These are phyloP conservation scores for Rhingia rostrata DNA, from an alignment of 2,888 invertebrate genomes.

Conservation along the genomic window DNA sequence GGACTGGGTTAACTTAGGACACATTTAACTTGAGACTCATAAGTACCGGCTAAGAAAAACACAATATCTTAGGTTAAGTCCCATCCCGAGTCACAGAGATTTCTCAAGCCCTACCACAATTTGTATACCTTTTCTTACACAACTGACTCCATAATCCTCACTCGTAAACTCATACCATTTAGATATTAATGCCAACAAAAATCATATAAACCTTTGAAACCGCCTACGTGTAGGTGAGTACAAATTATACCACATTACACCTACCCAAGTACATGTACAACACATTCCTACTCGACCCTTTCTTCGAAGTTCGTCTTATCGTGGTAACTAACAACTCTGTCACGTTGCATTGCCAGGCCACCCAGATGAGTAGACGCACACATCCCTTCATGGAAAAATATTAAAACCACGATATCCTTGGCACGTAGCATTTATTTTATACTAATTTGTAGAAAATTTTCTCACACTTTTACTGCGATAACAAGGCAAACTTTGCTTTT, in stretches of 20 bases:
- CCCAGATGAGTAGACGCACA: slow-evolving; percentile 51
- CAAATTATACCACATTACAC: neutral
- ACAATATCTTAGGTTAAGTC: too few relatives aligned
- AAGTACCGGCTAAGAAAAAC: too few relatives aligned
- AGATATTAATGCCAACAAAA: slow-evolving; percentile 18
- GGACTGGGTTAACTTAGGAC: too few relatives aligned
- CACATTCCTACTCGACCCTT: slow-evolving; percentile 29
- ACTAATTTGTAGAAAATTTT: slow-evolving; percentile 68
- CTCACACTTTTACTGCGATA: slow-evolving; percentile 45
- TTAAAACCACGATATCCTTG: slow-evolving; percentile 60
- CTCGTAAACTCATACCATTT: slow-evolving; percentile 20
- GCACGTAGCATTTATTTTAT: slow-evolving; percentile 56
- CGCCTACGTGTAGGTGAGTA: neutral
- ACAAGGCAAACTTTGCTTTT: slow-evolving; percentile 44
- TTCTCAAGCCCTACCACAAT: too few relatives aligned
- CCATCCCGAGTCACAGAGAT: too few relatives aligned
- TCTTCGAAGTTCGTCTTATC: slow-evolving; percentile 42
- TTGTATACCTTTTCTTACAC: too few relatives aligned
- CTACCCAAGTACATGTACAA: neutral
- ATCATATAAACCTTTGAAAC: slow-evolving; percentile 13
- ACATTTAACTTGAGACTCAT: too few relatives aligned
- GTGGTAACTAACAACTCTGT: slow-evolving; percentile 41
- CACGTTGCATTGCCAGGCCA: slow-evolving; percentile 62
- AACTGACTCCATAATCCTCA: neutral
- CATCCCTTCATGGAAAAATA: slow-evolving; percentile 57